Percentiles rank a stretch among this genome's conserved stretches.
Evolutionary conservation across 2,888 invertebrate species (phyloP).

Genomic region (Osmoderma eremita): DNA sequence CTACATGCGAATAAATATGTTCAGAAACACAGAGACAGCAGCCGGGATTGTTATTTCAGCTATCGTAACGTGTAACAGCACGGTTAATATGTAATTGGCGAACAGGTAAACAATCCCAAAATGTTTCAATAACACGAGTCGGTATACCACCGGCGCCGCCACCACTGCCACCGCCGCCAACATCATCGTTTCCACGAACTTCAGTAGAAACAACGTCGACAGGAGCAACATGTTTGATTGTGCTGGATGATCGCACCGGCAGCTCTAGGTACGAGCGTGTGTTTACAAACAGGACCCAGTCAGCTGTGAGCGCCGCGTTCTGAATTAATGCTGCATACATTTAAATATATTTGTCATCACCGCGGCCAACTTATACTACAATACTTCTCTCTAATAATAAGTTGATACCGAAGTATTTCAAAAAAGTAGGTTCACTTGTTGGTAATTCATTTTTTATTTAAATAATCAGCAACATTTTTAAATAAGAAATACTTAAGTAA

Average conservation of each 20-base stretch:
- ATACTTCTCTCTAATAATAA: slow-evolving; percentile 25
- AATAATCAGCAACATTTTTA: too few relatives aligned
- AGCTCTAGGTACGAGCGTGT: slow-evolving; percentile 51
- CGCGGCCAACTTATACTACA: slow-evolving; percentile 28
- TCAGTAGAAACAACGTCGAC: slow-evolving; percentile 38
- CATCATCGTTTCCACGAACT: slow-evolving; percentile 33
- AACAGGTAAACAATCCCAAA: slow-evolving; percentile 49
- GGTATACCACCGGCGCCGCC: slow-evolving; percentile 36
- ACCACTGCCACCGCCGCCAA: slow-evolving; percentile 11
- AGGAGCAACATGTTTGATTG: slow-evolving; percentile 42
- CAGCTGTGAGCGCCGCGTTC: slow-evolving; percentile 65
- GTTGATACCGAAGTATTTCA: not conserved
- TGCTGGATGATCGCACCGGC: slow-evolving; percentile 44
- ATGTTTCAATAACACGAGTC: slow-evolving; percentile 49
- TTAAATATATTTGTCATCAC: slow-evolving; percentile 63
- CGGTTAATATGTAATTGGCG: slow-evolving; percentile 39
- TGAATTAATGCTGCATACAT: slow-evolving; percentile 66
- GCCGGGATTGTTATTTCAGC: slow-evolving; percentile 30
- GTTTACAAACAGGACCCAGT: slow-evolving; percentile 66
- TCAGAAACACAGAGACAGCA: slow-evolving; percentile 9
- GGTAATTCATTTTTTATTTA: too few relatives aligned
- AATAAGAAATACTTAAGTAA: too few relatives aligned
- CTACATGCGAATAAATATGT: slow-evolving; percentile 11
- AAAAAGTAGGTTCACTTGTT: slow-evolving; percentile 1
- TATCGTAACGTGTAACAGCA: slow-evolving; percentile 34